Percentiles rank a stretch among this genome's conserved stretches.
These are phyloP conservation scores for Coilia nasus DNA, from an alignment of 2,797 vertebrate species.

Conservation along the genomic window DNA sequence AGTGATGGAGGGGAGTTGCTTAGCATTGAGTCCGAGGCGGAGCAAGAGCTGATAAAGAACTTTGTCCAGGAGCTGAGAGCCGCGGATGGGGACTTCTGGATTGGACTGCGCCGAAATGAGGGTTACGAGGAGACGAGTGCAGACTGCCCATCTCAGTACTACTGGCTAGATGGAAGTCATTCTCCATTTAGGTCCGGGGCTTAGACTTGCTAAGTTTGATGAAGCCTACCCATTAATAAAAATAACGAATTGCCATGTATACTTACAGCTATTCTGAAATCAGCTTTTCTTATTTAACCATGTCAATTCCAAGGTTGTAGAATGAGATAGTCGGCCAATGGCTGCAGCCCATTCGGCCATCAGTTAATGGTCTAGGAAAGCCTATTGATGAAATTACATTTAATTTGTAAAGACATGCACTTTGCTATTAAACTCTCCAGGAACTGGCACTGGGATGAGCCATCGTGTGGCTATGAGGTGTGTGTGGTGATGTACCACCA, in stretches of 20 bases:
- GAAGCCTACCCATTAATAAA: not conserved
- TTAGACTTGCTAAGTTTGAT: not conserved
- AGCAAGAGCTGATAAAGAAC: slow-evolving; percentile 85
- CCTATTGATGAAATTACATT: not conserved
- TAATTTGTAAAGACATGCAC: not conserved
- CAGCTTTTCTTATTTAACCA: not conserved
- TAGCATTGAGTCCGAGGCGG: slow-evolving; percentile 82
- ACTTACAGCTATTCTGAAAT: not conserved
- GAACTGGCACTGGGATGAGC: slow-evolving; percentile 96
- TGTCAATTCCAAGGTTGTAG: not conserved
- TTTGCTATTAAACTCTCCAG: slow-evolving; percentile 62
- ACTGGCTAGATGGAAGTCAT: slow-evolving; percentile 86
- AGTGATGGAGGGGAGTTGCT: slow-evolving; percentile 86
- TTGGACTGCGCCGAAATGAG: slow-evolving; percentile 84
- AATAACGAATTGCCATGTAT: not conserved
- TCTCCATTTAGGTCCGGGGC: slow-evolving; percentile 71
- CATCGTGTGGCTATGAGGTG: slow-evolving; percentile 91
- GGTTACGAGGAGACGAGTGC: slow-evolving; percentile 72
- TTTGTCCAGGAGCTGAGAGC: slow-evolving; percentile 84
- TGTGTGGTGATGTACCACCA: slow-evolving; percentile 98
- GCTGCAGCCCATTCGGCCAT: not conserved
- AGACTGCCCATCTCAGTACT: slow-evolving; percentile 83
- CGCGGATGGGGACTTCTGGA: slow-evolving; percentile 96
- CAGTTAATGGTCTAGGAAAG: not conserved
- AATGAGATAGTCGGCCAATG: not conserved